Evolutionary conservation across 1,140 invertebrate genomes (phyloP).

Genomic region (Elysia chlorotica): DNA sequence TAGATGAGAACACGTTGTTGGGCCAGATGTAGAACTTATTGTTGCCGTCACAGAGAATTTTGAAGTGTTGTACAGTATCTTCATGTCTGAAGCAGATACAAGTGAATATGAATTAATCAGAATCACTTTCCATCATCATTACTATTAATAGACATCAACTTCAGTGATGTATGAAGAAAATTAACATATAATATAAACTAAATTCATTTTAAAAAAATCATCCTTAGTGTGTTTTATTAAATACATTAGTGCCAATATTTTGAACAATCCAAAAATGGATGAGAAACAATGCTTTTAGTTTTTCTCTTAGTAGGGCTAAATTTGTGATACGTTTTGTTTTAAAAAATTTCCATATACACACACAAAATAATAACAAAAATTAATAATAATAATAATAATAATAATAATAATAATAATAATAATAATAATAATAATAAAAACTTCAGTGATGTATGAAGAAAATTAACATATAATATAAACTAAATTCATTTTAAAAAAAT

Average conservation of each 20-base stretch:
- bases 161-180: not conserved
- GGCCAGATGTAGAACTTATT: constrained; percentile 23
- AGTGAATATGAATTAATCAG: not conserved
- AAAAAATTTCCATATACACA: not conserved
- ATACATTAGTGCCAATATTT: too few species aligned
- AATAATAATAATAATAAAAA: not conserved
- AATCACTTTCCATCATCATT: too few species aligned
- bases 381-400: not conserved
- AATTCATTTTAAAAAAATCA: not conserved
- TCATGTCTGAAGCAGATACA: constrained; percentile 14
- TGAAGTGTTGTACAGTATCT: constrained; percentile 23
- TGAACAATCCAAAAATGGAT: too few species aligned
- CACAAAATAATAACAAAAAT: not conserved
- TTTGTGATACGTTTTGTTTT: not conserved
- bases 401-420: not conserved
- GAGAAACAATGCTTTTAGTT: too few species aligned
- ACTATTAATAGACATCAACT: too few species aligned
- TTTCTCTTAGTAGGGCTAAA: not conserved
- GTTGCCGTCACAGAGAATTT: constrained; percentile 17
- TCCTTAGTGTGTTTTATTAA: too few species aligned
- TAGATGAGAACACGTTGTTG: constrained; percentile 14
- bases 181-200: not conserved
- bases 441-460: not conserved
- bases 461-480: not conserved
- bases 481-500: not conserved